Evolutionary conservation across 2,797 vertebrate genomes (phyloP).

Genomic region (Staurois parvus): DNA sequence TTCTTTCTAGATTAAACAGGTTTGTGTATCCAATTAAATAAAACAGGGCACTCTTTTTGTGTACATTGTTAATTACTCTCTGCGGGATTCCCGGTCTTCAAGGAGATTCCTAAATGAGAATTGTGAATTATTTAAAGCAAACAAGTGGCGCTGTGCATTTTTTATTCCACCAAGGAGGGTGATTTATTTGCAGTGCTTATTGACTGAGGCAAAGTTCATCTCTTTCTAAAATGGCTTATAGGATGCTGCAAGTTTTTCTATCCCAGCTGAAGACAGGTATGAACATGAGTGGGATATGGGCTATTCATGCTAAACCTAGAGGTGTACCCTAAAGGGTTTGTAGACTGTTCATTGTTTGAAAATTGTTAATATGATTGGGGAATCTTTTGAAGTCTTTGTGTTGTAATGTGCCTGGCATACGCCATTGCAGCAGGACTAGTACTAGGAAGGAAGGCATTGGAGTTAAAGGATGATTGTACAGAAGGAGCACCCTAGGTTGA

Average conservation of each 20-base stretch:
- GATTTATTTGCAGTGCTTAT: constrained; percentile 7
- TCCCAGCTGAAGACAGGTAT: constrained; percentile 40
- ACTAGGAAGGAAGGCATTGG: too few relatives aligned
- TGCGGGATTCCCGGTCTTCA: not conserved
- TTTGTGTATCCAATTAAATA: constrained; percentile 51
- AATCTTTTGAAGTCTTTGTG: not conserved
- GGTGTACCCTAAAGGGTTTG: not conserved
- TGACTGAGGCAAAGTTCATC: not conserved
- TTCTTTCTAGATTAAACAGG: constrained; percentile 42
- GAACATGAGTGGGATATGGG: not conserved
- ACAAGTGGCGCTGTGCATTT: constrained; percentile 18
- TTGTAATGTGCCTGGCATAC: too few relatives aligned
- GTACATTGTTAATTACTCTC: constrained; percentile 54
- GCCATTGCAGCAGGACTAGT: too few relatives aligned
- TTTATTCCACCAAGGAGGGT: not conserved
- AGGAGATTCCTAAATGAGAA: not conserved
- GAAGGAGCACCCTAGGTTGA: not conserved
- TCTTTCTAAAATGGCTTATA: constrained; percentile 25
- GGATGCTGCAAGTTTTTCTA: constrained; percentile 36
- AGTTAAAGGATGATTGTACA: not conserved
- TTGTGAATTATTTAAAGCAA: constrained; percentile 27
- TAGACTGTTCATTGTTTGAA: not conserved
- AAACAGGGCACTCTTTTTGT: constrained; percentile 44
- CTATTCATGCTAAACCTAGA: not conserved
- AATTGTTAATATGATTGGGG: not conserved